Evolutionary conservation across 2,797 vertebrate species (phyloP).

Genomic region (Margarornis squamiger): DNA sequence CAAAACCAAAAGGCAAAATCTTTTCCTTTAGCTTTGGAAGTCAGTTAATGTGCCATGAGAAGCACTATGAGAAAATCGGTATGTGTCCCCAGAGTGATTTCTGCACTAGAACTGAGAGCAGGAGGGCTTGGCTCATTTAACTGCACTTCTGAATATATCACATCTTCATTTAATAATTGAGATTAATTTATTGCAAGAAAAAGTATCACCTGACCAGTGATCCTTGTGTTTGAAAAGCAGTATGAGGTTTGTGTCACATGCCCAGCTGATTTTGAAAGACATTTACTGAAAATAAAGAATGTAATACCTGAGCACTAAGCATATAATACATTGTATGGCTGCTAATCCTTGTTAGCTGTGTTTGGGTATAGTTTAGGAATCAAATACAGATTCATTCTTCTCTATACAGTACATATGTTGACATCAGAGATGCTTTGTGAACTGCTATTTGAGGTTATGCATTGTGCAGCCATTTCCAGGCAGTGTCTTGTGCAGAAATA

Average conservation of each 20-base stretch:
- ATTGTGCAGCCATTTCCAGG: background rate
- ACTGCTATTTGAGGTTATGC: background rate
- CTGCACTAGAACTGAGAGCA: background rate
- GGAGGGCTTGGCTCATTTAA: slow-evolving; percentile 4
- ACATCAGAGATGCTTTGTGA: background rate
- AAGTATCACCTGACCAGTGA: background rate
- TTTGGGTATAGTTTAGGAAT: background rate
- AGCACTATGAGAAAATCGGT: background rate
- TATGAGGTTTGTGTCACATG: background rate
- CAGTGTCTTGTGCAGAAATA: background rate
- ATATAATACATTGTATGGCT: background rate
- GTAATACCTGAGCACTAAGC: background rate
- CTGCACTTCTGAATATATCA: background rate
- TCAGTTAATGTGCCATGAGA: background rate
- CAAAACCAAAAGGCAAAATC: background rate
- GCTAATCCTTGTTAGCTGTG: background rate
- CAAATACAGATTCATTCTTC: background rate
- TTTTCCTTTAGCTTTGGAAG: background rate
- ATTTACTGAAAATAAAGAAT: background rate
- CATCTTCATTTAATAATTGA: slow-evolving; percentile 19
- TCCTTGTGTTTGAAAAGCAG: background rate
- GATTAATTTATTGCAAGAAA: slow-evolving; percentile 3
- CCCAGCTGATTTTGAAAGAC: background rate
- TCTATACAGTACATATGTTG: background rate
- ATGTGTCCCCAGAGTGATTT: background rate